phyloP scores from a whole-genome alignment of 2,797 vertebrate genomes.

The Tamandua tetradactyla region DNA sequence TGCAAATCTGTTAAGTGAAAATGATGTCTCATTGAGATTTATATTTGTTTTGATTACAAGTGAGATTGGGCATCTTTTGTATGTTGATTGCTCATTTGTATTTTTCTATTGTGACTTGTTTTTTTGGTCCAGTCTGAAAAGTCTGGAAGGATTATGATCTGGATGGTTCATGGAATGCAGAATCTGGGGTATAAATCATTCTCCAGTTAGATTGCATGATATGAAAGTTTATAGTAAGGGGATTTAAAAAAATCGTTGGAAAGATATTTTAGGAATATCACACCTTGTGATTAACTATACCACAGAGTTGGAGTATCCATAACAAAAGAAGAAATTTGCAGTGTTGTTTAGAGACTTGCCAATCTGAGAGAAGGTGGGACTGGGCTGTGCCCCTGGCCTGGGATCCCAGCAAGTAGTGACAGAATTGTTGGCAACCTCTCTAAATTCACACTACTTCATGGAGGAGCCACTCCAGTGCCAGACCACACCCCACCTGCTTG shows the following conservation, averaged over 20 bases:
- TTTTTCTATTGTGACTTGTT: conserved; percentile 20
- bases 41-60: conserved; percentile 39
- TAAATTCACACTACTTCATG: neutral
- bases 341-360: neutral
- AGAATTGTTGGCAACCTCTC: conserved; percentile 29
- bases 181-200: conserved; percentile 43
- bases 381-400: neutral
- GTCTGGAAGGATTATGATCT: conserved; percentile 40
- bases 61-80: conserved; percentile 7
- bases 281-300: conserved; percentile 8
- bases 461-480: neutral
- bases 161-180: conserved; percentile 44
- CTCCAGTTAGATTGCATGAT: conserved; percentile 8
- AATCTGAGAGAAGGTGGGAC: neutral
- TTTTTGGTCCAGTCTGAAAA: conserved; percentile 41
- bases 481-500: neutral
- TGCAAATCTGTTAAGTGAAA: conserved; percentile 33
- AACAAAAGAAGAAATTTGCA: conserved; percentile 25
- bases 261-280: conserved; percentile 27
- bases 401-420: neutral
- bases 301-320: neutral
- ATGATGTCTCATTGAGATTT: neutral
- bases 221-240: neutral
- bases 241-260: neutral
- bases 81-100: neutral